Evolutionary conservation across 2,888 invertebrate species (phyloP), one percentile per base, ranked within the genome.

Genomic region (Caradrina kadenii): DNA sequence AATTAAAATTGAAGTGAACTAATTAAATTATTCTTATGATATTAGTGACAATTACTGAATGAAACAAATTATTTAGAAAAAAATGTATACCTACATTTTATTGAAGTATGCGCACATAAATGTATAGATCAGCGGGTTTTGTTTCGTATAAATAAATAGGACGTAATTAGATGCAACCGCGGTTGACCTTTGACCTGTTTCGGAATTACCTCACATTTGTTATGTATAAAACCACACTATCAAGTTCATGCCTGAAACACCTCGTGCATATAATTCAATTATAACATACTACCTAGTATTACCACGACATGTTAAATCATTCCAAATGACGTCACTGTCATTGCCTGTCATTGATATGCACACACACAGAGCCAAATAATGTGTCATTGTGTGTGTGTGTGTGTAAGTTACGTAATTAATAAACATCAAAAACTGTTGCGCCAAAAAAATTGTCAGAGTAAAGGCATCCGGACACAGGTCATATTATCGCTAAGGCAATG

Each of bases 271-370:
- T 60, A 56, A 55, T 54, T 48, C 53, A 39, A 52, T 63, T 62
- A 50, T 35, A 8, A 35, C 8, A 35, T 8, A 35, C 35, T 35
- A 26, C 26, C 21, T 1, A 22, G 19, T 35, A 22, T 64, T 35
- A 67, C 26, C 48, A 15, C 54, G 66, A 39, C 26, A 48, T 76
- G 35, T 55, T 53, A 63, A 63, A 70, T 67, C 55, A 63, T 26
- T 11, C 19, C 22, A n/a, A 2, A n/a, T 76, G 66, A 69, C 63
- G 63, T 72, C 53, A 63, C 1, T 31, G 66, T 55, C 73, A 73
- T 73, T 71, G 55, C 52, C 54, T 65, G 67, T 68, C 80, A 76
- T 79, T 76, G 69, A 22, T 13, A 49, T n/a, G 26, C 50, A 19
- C 10, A 55, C 68, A 56, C 0, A 49, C 11, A 65, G 13, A 45